Evolutionary conservation across 2,888 invertebrate genomes (phyloP).

Genomic region (Microplitis manilae): DNA sequence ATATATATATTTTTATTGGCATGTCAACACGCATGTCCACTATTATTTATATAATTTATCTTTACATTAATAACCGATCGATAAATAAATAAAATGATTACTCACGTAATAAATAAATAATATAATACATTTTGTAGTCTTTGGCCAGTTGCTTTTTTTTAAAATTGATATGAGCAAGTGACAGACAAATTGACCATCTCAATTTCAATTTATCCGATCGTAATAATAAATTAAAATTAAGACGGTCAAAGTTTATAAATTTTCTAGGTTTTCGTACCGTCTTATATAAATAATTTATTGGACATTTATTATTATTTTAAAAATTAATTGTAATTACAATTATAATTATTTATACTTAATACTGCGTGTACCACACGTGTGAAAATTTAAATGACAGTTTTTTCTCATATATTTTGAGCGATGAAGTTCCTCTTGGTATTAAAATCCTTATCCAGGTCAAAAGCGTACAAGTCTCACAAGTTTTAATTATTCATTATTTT

Average conservation of each 20-base stretch:
- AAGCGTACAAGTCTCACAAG: conserved; percentile 28
- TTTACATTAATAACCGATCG: not conserved
- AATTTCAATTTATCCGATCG: conserved; percentile 49
- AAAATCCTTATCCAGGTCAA: conserved; percentile 54
- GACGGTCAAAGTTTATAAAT: conserved; percentile 24
- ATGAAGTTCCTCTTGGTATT: conserved; percentile 60
- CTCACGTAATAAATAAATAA: not conserved
- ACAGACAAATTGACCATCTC: conserved; percentile 63
- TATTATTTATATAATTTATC: not conserved
- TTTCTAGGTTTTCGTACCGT: not conserved
- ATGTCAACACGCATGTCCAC: not conserved
- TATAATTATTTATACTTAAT: no score
- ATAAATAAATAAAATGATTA: no score
- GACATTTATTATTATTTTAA: conserved; percentile 12
- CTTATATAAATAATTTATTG: conserved; percentile 14
- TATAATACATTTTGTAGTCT: not conserved
- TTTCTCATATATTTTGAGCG: conserved; percentile 39
- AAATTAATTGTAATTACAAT: not conserved
- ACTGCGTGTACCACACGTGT: not conserved
- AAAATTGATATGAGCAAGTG: conserved; percentile 67
- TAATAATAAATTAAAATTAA: conserved; percentile 9
- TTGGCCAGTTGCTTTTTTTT: not conserved
- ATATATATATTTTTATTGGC: not conserved
- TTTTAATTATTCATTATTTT: not conserved
- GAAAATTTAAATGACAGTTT: not conserved